phyloP scores from a whole-genome alignment of 2,113 vertebrate species.

The Lasiurus borealis region DNA sequence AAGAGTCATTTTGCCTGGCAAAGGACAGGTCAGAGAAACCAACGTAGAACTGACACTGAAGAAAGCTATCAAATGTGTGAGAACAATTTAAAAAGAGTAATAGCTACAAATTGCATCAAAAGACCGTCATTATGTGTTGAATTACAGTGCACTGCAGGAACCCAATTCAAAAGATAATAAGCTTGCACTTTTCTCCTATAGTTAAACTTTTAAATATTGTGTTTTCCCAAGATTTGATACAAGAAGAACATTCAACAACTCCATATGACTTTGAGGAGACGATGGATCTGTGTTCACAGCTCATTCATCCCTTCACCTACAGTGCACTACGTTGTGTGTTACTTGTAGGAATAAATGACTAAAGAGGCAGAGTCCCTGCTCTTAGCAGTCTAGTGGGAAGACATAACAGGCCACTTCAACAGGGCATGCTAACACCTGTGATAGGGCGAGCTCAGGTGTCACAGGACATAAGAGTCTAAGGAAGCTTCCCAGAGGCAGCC shows the following conservation, averaged over 20 bases:
- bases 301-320: background rate
- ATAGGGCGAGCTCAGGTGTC: background rate
- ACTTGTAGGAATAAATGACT: background rate
- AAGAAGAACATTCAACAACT: background rate
- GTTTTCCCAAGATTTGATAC: conserved; percentile 1
- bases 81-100: conserved; percentile 52
- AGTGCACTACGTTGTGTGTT: fast-evolving
- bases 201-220: conserved; percentile 22
- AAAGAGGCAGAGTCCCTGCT: background rate
- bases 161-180: conserved; percentile 10
- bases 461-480: background rate
- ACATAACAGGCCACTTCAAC: background rate
- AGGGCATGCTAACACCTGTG: background rate
- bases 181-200: background rate
- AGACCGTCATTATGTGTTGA: background rate
- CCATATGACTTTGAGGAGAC: background rate
- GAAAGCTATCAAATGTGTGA: background rate
- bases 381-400: background rate
- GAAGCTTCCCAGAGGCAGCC: background rate
- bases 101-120: conserved; percentile 14
- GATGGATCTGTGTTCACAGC: background rate
- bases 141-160: background rate
- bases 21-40: conserved; percentile 54
- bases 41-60: conserved; percentile 28
- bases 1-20: conserved; percentile 21